Conservation (phyloP, 2,888 invertebrate genomes). For the Beris chalybata region DNA sequence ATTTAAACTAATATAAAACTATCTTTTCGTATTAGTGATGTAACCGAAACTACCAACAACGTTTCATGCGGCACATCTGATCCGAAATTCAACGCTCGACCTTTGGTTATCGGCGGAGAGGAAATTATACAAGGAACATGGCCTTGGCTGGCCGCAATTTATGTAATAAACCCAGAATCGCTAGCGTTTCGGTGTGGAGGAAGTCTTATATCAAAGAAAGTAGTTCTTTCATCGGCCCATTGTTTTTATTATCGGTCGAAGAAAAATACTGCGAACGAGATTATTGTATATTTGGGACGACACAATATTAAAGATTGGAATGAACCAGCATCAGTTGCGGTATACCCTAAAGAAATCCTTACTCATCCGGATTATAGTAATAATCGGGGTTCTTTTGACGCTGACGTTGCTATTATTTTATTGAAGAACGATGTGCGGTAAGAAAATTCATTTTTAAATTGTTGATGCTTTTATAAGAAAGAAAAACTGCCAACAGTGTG, state of each 20-base stretch:
- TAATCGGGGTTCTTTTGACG: conserved; percentile 53
- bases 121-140: conserved; percentile 59
- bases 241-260: conserved; percentile 50
- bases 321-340: conserved; percentile 52
- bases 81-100: conserved; percentile 15
- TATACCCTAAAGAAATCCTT: conserved; percentile 53
- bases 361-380: conserved; percentile 57
- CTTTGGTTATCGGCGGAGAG: conserved; percentile 46
- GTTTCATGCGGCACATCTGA: conserved; percentile 14
- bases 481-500: too few species aligned
- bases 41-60: neutral
- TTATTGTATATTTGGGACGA: conserved; percentile 57
- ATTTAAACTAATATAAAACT: too few species aligned
- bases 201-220: conserved; percentile 48
- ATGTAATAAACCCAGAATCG: conserved; percentile 42
- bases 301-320: conserved; percentile 56
- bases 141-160: conserved; percentile 72
- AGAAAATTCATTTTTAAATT: neutral
- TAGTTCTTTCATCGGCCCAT: conserved; percentile 56
- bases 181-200: conserved; percentile 53
- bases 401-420: conserved; percentile 60
- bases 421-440: conserved; percentile 54
- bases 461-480: too few species aligned
- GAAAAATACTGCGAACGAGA: conserved; percentile 49
- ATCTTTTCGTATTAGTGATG: too few species aligned